Conservation (phyloP, 2,888 invertebrate species). For the Drosophila histrio region DNA sequence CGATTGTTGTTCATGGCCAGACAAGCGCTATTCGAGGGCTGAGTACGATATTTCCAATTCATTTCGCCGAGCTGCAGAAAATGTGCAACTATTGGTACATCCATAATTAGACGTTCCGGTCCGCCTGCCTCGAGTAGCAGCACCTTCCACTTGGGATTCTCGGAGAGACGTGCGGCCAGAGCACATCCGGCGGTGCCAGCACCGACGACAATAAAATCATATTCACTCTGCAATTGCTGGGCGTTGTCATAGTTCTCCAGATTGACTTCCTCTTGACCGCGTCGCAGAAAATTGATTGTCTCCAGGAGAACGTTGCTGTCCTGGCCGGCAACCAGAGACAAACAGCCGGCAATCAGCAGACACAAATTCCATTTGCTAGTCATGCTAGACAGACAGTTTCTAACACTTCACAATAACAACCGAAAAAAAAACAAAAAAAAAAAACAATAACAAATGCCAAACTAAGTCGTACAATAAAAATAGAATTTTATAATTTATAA, state of each 20-base stretch:
- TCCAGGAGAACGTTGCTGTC: slow-evolving; percentile 76
- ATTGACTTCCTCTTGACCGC: slow-evolving; percentile 80
- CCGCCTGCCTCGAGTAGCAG: slow-evolving; percentile 90
- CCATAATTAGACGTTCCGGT: slow-evolving; percentile 90
- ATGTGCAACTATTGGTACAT: slow-evolving; percentile 90
- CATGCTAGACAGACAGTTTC: slow-evolving; percentile 26
- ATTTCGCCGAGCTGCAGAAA: slow-evolving; percentile 88
- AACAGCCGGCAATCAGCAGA: slow-evolving; percentile 19
- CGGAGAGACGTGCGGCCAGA: slow-evolving; percentile 89
- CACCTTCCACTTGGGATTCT: slow-evolving; percentile 87
- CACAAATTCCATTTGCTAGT: slow-evolving; percentile 10
- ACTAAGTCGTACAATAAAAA: too few relatives aligned
- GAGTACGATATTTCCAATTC: slow-evolving; percentile 93
- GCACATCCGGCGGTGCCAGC: slow-evolving; percentile 93
- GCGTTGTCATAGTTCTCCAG: slow-evolving; percentile 81
- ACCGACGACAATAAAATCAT: slow-evolving; percentile 91
- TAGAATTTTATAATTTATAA: neutral
- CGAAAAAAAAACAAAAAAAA: neutral
- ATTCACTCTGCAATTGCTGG: slow-evolving; percentile 84
- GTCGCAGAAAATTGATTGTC: slow-evolving; percentile 80
- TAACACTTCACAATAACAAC: slow-evolving; percentile 16
- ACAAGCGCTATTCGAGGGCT: slow-evolving; percentile 89
- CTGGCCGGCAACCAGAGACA: slow-evolving; percentile 34
- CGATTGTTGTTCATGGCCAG: slow-evolving; percentile 90
- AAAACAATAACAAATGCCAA: neutral